Evolutionary conservation across 2,888 invertebrate species (phyloP).

Genomic region (Lepidonotus clava): DNA sequence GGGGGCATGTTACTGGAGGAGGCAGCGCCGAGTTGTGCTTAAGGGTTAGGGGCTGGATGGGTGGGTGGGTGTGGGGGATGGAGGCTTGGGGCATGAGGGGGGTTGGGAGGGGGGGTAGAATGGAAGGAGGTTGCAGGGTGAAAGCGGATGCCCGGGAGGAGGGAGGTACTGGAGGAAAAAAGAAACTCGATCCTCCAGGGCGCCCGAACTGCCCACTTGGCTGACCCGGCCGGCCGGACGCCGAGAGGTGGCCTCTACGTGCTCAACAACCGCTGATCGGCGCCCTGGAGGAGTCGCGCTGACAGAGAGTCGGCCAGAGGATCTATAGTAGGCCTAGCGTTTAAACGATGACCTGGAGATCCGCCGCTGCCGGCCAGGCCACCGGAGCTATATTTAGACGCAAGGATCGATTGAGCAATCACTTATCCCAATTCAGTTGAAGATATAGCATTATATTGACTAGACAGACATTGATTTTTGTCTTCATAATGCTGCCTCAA

Average conservation of each 20-base stretch:
- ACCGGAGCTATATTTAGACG: not conserved
- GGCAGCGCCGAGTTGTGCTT: no score
- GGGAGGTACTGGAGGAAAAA: not conserved
- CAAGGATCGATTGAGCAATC: conserved; percentile 6
- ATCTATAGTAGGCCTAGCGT: not conserved
- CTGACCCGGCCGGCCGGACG: no score
- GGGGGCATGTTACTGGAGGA: not conserved
- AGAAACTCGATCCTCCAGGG: not conserved
- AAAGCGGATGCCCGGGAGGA: not conserved
- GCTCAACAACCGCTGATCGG: not conserved
- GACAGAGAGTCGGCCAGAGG: not conserved
- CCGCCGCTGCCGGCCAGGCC: not conserved
- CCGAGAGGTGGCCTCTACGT: no score
- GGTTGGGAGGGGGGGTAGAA: not conserved
- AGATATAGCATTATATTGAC: no score
- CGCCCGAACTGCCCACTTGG: no score
- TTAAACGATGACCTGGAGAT: not conserved
- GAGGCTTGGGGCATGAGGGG: no score
- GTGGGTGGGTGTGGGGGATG: no score
- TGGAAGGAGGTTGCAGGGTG: not conserved
- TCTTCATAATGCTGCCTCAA: no score
- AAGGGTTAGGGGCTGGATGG: no score
- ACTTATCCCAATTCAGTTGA: not conserved
- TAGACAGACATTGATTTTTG: no score
- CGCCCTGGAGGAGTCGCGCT: not conserved